Evolutionary conservation across 1,140 invertebrate genomes (phyloP), one percentile per base, ranked within the genome.

Genomic region (Diprion similis): DNA sequence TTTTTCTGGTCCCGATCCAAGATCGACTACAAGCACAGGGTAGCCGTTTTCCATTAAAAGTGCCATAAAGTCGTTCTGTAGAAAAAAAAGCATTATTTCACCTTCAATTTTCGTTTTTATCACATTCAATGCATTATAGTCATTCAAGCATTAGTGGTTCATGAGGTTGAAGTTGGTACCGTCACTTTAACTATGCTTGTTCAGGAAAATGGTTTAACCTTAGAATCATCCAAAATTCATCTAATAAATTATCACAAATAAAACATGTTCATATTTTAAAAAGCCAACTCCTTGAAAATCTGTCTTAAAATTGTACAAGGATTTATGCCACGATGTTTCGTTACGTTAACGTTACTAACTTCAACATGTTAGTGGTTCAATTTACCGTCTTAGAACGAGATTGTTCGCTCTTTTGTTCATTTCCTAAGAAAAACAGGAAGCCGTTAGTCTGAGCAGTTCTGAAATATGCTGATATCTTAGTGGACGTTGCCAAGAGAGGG

Each of bases 51-150:
- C 92, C 24, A 99, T 90, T 83, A 98, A 93, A n/a, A 99, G 81
- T 10, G 96, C 94, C 91, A 99, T 94, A 83, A 95, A 99, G 82
- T 99, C 98, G 77, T 95, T 94, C 91, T 95, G 82, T 15, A 85
- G 83, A 24, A 73, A 77, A 81, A 74, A 76, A 77, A 17, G 9
- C 51, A 11, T 37, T 37, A 37, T 37, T 37, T 1, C 6, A 37
- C 24, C 24, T 3, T 37, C 24, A 37, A 37, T 37, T 37, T 37
- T 37, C 24, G 24, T 0, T 3, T 37, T 37, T 37, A 37, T 37
- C 24, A 37, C 2, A 37, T 37, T 37, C 2, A 37, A 37, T 37
- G 24, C 24, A 6, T 37, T 37, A 37, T 37, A 37, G 6, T 37
- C 24, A 37, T 37, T 37, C 6, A 37, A 37, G 24, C 24, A 68